Base-by-base conservation (phyloP, 2,113 vertebrate genomes). In the Mastomys natalensis region DNA sequence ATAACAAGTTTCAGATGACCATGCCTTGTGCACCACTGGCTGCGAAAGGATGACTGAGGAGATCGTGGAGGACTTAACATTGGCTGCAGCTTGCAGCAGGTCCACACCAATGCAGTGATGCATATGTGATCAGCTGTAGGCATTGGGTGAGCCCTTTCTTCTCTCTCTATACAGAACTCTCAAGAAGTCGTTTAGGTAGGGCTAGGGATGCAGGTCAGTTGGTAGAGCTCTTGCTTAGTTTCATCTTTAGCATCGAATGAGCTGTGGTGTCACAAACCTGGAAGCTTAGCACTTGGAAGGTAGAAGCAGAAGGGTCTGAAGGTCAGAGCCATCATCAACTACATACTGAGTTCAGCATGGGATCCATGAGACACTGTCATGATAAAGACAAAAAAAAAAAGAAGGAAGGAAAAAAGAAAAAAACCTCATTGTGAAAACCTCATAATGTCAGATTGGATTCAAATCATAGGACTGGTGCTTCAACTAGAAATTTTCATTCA, bases 401-500 rank as follows among this genome's bases (percentile, higher is more conserved):
- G 0, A 34, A 53, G 29, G 4, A 51, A 11, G 9, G 51, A 51
- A 60, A 43, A 0, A 4, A 11, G 64, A 53, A 45, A 5, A 77
- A 22, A 53, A 7, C 66, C 34, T 72, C 31, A 51, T 16, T 84
- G 11, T 81, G 37, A 78, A 95, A 92, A 48, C 53, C 26, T 19
- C 62, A 0, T 88, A 70, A 26, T 29, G 53, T 16, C 12, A 70
- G 66, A 93, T 76, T 70, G 43, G 88, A 7, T 70, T 89, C 84
- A 94, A 91, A 45, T 96, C 10, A 88, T 78, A 5, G 9, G 40
- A 48, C 66, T 45, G 68, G 74, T 91, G 90, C 40, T 92, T 62
- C 64, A 82, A 91, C 7, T 29, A 21, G 12, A 92, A 86, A 66
- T 86, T 87, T 70, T 68, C 45, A 68, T 94, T 64, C 64, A 91